These are phyloP conservation scores for Ophion costatus DNA, from an alignment of 2,888 invertebrate species.

Conservation along the genomic window DNA sequence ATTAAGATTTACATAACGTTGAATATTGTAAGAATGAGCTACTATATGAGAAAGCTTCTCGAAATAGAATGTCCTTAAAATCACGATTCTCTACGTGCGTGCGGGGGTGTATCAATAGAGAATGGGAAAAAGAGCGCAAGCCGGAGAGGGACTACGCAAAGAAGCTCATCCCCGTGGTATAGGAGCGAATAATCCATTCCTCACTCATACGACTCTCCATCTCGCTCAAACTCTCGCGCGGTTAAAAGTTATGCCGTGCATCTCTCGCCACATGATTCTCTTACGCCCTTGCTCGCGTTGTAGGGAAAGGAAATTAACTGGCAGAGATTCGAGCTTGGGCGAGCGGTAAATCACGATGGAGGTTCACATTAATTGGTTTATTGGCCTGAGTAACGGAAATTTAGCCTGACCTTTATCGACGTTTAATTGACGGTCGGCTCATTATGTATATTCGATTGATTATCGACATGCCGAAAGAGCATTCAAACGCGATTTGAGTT, in stretches of 20 bases:
- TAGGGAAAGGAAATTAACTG: slow-evolving; percentile 52
- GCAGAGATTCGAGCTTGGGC: slow-evolving; percentile 42
- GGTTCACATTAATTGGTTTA: slow-evolving; percentile 54
- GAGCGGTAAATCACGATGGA: slow-evolving; percentile 48
- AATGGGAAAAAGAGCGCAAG: slow-evolving; percentile 18
- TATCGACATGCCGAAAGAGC: not conserved
- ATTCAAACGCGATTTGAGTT: not conserved
- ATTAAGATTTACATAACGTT: not conserved
- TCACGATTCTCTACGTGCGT: slow-evolving; percentile 46
- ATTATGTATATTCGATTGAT: slow-evolving; percentile 21
- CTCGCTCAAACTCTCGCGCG: slow-evolving; percentile 25
- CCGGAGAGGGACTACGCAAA: slow-evolving; percentile 35
- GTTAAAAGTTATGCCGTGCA: slow-evolving; percentile 52
- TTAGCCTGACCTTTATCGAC: slow-evolving; percentile 45
- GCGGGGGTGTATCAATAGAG: slow-evolving; percentile 8
- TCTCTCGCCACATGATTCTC: slow-evolving; percentile 47
- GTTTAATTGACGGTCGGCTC: slow-evolving; percentile 40
- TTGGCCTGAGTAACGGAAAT: slow-evolving; percentile 51
- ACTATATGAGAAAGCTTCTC: not conserved
- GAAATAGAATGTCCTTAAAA: slow-evolving; percentile 32
- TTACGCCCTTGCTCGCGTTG: slow-evolving; percentile 5
- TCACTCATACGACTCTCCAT: slow-evolving; percentile 40
- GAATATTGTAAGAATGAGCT: not conserved
- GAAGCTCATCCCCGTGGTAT: slow-evolving; percentile 63
- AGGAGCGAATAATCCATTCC: slow-evolving; percentile 57